Conservation (phyloP, 2,888 invertebrate species). For the Candidula unifasciata region DNA sequence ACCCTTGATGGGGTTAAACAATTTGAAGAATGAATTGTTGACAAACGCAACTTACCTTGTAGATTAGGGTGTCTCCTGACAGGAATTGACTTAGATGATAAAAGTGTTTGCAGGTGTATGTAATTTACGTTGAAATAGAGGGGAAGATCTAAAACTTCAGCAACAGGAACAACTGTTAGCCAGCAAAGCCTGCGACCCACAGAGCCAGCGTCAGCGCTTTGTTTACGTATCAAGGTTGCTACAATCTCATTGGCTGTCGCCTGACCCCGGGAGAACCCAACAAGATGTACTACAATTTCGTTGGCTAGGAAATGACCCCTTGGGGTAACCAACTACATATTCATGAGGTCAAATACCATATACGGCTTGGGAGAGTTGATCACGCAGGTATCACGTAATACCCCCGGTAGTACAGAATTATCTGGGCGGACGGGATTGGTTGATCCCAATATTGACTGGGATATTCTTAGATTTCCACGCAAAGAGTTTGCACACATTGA, state of each 20-base stretch:
- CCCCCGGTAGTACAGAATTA: slow-evolving; percentile 39
- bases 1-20: neutral
- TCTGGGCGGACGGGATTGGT: slow-evolving; percentile 28
- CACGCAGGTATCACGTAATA: slow-evolving; percentile 52
- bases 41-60: neutral
- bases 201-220: slow-evolving; percentile 57
- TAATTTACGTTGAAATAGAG: neutral
- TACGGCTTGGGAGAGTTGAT: slow-evolving; percentile 53
- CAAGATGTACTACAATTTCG: slow-evolving; percentile 52
- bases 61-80: neutral
- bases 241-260: slow-evolving; percentile 54
- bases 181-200: slow-evolving; percentile 53
- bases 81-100: too few relatives aligned
- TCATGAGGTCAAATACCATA: slow-evolving; percentile 57
- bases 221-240: slow-evolving; percentile 56
- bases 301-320: slow-evolving; percentile 53
- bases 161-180: slow-evolving; percentile 55
- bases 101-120: neutral
- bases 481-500: neutral
- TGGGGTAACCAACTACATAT: slow-evolving; percentile 65
- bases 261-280: slow-evolving; percentile 55
- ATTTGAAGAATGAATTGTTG: neutral
- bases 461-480: slow-evolving; percentile 42
- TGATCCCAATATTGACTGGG: slow-evolving; percentile 25
- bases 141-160: neutral